Conservation (phyloP, 2,888 invertebrate genomes). For the Erynnis tages region DNA sequence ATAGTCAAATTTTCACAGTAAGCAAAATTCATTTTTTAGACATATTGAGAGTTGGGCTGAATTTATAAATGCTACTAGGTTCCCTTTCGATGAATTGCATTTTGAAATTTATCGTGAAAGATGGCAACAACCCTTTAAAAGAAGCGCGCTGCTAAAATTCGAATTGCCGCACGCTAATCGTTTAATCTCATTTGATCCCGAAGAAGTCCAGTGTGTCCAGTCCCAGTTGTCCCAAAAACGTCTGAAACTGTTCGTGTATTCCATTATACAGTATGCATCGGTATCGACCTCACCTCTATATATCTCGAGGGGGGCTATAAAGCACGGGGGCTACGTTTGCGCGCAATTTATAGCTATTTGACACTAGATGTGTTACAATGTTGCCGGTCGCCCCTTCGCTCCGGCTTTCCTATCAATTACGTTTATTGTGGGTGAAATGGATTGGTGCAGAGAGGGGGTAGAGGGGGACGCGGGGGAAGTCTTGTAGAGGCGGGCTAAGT, state of each 20-base stretch:
- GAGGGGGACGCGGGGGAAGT: constrained; percentile 1
- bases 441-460: constrained; percentile 9
- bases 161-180: no score
- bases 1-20: no score
- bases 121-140: no score
- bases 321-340: constrained; percentile 3
- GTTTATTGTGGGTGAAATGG: constrained; percentile 24
- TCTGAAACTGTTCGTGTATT: not conserved
- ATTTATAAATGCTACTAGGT: no score
- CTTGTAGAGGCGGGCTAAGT: not conserved
- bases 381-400: not conserved
- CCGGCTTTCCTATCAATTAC: constrained; percentile 25
- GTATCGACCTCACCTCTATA: constrained; percentile 5
- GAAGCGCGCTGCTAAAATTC: no score
- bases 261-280: constrained; percentile 7
- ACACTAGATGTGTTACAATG: constrained; percentile 26
- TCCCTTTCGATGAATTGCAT: no score
- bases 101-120: no score
- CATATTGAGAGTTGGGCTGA: no score
- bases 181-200: no score
- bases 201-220: no score
- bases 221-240: not conserved
- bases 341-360: constrained; percentile 25
- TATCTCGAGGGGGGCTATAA: constrained; percentile 15
- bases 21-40: no score